A percentile compares a stretch with the other conserved stretches of the same genome.
These are phyloP conservation scores for Antechinus flavipes DNA, from an alignment of 2,113 vertebrate genomes.

Conservation along the genomic window DNA sequence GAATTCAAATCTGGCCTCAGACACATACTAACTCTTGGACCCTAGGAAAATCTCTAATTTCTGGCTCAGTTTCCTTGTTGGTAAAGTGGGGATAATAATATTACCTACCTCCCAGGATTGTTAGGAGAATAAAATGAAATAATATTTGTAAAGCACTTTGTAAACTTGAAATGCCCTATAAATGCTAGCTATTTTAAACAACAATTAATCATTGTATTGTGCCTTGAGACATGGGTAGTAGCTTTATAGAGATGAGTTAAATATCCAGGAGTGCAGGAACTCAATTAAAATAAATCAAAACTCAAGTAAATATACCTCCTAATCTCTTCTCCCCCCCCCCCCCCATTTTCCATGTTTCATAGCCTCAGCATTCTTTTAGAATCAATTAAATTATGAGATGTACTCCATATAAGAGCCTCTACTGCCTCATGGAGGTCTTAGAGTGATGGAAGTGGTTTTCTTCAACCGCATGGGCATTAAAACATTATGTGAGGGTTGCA, in stretches of 20 bases:
- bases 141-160: not conserved
- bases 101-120: not conserved
- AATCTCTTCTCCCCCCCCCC: no score
- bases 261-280: not conserved
- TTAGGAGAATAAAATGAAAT: not conserved
- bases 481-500: not conserved
- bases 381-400: not conserved
- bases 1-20: not conserved
- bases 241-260: not conserved
- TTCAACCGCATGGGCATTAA: not conserved
- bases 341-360: not conserved
- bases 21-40: not conserved
- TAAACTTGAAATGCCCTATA: not conserved
- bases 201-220: not conserved
- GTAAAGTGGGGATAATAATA: not conserved
- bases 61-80: not conserved
- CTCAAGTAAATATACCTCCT: not conserved
- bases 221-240: not conserved
- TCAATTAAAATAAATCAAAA: not conserved
- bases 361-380: not conserved
- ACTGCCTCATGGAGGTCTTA: not conserved
- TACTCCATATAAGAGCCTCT: not conserved
- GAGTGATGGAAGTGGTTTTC: not conserved
- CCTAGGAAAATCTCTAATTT: not conserved
- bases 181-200: not conserved